Base-by-base conservation (phyloP, 2,888 invertebrate genomes). In the Mythimna loreyi region DNA sequence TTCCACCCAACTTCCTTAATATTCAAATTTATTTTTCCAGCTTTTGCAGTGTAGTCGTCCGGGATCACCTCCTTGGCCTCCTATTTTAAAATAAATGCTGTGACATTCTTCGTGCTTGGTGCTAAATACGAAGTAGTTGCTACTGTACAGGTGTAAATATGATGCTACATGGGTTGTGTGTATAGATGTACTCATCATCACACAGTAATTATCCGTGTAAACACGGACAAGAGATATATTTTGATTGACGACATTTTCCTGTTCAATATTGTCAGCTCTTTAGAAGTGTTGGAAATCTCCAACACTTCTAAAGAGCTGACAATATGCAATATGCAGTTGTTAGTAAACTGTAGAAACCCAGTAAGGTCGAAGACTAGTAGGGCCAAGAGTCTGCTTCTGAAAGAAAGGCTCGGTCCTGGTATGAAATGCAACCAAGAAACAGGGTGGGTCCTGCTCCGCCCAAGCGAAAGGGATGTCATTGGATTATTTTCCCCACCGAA, bases 81-180 rank as follows among this genome's bases (percentile, higher is more conserved):
- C 23, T 6, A 21, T 19, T 55, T 49, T n/a, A 58, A 50, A 78
- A 55, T 63, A 49, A 61, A 40, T 50, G 25, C 36, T 28, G 28
- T 19, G n/a, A n/a, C 2, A 45, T 30, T 45, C 21, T 23, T 49
- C 16, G 13, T 59, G 50, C 11, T 30, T 33, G 21, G 9, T 57
- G 25, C 13, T 64, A 64, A 57, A 65, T 43, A 62, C 11, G 43
- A 61, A 71, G 47, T 53, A 62, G 19, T 47, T 25, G 47, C 50
- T 50, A 65, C 25, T 40, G 23, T n/a, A 59, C 23, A 66, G 33
- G 30, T 76, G 66, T 60, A 50, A 66, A 58, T 28, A n/a, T 58
- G 43, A 56, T 30, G 28, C 58, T 36, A 55, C 13, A 19, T 21
- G 43, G 45, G 28, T 57, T 59, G 7, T 62, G n/a, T 64, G 47